Percentiles rank a stretch among this genome's conserved stretches.
Conservation (phyloP, 2,888 invertebrate species). For the Nomada goodeniana region DNA sequence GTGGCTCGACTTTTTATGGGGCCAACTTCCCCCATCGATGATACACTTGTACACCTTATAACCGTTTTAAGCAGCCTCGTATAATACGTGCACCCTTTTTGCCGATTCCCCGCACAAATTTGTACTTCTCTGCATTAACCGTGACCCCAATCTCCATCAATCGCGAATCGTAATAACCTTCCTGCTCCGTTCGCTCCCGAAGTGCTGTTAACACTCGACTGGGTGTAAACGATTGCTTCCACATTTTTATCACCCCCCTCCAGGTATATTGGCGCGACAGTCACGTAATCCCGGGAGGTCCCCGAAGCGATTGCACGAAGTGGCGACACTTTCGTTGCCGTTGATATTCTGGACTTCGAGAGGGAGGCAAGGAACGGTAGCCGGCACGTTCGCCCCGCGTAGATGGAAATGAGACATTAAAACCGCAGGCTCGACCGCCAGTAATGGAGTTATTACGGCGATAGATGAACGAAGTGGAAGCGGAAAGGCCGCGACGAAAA, state of each 20-base stretch:
- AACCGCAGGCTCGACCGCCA: constrained; percentile 25
- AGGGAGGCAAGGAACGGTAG: constrained; percentile 33
- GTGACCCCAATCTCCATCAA: not conserved
- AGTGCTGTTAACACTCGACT: not conserved
- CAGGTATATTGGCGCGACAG: not conserved
- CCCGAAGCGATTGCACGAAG: constrained; percentile 46
- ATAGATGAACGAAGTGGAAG: constrained; percentile 36
- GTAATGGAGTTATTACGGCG: constrained; percentile 63
- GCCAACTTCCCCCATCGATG: too few species aligned
- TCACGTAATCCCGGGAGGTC: constrained; percentile 30
- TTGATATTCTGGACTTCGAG: not conserved
- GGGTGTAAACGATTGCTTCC: not conserved
- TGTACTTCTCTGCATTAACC: too few species aligned
- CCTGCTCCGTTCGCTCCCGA: not conserved
- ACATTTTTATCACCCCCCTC: not conserved
- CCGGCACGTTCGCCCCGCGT: constrained; percentile 22
- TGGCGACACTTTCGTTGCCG: constrained; percentile 44
- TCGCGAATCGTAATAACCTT: not conserved
- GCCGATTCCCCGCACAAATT: too few species aligned
- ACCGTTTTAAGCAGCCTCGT: too few species aligned
- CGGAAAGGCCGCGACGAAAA: not conserved
- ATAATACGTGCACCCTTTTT: too few species aligned
- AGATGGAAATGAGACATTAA: constrained; percentile 60
- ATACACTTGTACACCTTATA: too few species aligned
- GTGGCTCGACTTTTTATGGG: too few species aligned